Evolutionary conservation across 2,113 vertebrate genomes (phyloP), one percentile per base, ranked within the genome.

Genomic region (Grallaria varia): DNA sequence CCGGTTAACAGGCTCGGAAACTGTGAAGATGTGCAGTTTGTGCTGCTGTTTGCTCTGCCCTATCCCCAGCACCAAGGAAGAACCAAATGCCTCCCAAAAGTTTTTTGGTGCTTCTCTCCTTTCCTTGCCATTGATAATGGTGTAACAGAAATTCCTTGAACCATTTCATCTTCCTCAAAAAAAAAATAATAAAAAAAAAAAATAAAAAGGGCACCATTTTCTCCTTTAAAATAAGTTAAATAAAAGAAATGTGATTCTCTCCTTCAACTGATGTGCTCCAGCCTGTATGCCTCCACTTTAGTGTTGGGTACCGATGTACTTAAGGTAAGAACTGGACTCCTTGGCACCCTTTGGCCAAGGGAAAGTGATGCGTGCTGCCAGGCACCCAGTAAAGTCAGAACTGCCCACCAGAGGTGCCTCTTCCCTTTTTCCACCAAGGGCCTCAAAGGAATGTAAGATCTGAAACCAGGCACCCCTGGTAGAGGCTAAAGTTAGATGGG

Each of bases 201-300:
- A n/a, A n/a, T n/a, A n/a, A n/a, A n/a, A n/a, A n/a, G n/a, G n/a
- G 0, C 12, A 18, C 10, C 3, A 2, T 35, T 89, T 84, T 72
- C 10, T 81, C 7, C 16, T 75, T 71, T 68, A 33, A 83, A 86
- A 12, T 28, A 58, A 62, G 5, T 60, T 31, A 60, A 68, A 42
- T 69, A 13, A 30, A 69, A 75, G 3, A 58, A 82, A 19, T 9
- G 3, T 3, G 14, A 19, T 87, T 53, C 19, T 83, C 12, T 73
- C 37, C 8, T 78, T 63, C 53, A 55, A 37, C 15, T 5, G 5
- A 33, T 20, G 5, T 1, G 2, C 44, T 86, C 6, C 25, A 55
- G 23, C n/a, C 19, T 39, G 42, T 39, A 37, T 14, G 16, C 9
- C 6, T 60, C 13, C 7, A 7, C 30, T 90, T 63, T 58, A 80